These are phyloP conservation scores for Icerya purchasi DNA, from an alignment of 2,888 invertebrate species.

Conservation along the genomic window DNA sequence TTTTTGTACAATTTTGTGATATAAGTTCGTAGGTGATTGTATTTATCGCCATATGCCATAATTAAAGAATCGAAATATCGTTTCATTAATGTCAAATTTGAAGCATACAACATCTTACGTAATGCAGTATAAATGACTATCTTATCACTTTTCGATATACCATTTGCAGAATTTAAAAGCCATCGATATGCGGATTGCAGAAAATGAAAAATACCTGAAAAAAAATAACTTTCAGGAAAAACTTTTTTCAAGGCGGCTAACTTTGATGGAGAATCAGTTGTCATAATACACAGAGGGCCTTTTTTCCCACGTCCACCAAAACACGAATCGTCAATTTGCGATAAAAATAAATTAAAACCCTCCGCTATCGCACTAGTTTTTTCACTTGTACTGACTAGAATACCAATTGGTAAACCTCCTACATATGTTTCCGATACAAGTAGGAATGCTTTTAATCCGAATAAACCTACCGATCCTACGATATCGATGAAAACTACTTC, in stretches of 20 bases:
- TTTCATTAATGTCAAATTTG: neutral
- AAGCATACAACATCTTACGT: slow-evolving; percentile 6
- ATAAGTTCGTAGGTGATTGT: slow-evolving; percentile 4
- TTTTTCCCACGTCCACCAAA: no score
- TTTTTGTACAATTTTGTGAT: slow-evolving; percentile 3
- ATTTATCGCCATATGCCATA: slow-evolving; percentile 4
- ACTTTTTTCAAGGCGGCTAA: slow-evolving; percentile 12
- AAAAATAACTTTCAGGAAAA: slow-evolving; percentile 11
- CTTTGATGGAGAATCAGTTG: slow-evolving; percentile 13
- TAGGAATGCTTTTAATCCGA: slow-evolving; percentile 5
- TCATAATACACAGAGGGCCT: no score
- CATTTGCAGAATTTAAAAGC: slow-evolving; percentile 11
- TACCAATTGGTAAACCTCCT: slow-evolving; percentile 10
- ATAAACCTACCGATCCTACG: slow-evolving; percentile 5
- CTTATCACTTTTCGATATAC: neutral
- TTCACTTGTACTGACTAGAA: slow-evolving; percentile 5
- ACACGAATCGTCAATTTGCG: neutral
- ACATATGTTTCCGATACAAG: slow-evolving; percentile 7
- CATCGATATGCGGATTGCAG: slow-evolving; percentile 16
- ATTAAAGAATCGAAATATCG: neutral
- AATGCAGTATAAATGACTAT: slow-evolving; percentile 4
- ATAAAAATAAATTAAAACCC: slow-evolving; percentile 6
- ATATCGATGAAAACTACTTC: slow-evolving; percentile 8
- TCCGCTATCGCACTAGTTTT: neutral
- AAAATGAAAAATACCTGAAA: slow-evolving; percentile 16